phyloP scores from a whole-genome alignment of 2,113 vertebrate genomes.

The Percina caprodes region DNA sequence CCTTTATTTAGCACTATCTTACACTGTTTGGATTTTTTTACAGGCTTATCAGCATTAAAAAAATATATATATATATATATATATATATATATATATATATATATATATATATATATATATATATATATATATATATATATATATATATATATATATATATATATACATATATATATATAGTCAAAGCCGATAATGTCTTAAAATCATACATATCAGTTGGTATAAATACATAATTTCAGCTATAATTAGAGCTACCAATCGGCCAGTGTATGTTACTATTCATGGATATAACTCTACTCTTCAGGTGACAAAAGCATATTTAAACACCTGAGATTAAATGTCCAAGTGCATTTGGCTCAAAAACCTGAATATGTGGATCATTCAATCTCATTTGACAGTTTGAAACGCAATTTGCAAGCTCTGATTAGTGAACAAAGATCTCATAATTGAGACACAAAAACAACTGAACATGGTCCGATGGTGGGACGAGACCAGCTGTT shows the following conservation, averaged over 20 bases:
- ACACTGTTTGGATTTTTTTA: background rate
- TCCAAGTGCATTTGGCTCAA: too few species aligned
- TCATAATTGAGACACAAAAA: background rate
- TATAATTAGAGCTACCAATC: background rate
- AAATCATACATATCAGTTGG: background rate
- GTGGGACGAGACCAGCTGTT: background rate
- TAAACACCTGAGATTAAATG: too few species aligned
- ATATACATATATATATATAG: too few species aligned
- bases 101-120: too few species aligned
- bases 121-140: too few species aligned
- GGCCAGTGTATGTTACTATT: background rate
- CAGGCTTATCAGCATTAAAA: background rate
- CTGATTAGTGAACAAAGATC: background rate
- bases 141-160: too few species aligned
- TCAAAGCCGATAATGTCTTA: background rate
- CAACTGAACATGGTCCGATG: background rate
- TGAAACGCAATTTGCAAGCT: slow-evolving; percentile 16
- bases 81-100: too few species aligned
- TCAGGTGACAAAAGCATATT: too few species aligned
- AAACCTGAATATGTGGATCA: too few species aligned
- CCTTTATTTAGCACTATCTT: background rate
- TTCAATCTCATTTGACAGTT: background rate
- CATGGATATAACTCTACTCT: too few species aligned
- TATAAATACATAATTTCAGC: background rate
- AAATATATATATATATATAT: too few species aligned